Conservation (phyloP, 2,113 vertebrate genomes). For the Cinclus mexicanus region DNA sequence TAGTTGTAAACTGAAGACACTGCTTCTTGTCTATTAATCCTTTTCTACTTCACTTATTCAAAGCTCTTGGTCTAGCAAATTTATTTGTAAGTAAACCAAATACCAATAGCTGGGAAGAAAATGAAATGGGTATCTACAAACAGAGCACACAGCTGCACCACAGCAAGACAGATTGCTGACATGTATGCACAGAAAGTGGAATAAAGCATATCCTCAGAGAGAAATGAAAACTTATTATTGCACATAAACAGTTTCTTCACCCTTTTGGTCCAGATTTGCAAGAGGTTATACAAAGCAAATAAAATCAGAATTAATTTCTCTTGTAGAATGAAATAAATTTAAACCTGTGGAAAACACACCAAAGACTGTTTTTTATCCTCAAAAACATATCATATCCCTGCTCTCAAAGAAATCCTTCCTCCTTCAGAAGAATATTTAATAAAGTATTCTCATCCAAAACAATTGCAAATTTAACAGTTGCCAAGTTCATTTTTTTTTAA, state of each 20-base stretch:
- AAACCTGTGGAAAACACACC: neutral
- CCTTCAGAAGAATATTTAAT: neutral
- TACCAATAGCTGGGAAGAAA: neutral
- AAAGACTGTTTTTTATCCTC: neutral
- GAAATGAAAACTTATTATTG: neutral
- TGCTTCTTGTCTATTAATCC: neutral
- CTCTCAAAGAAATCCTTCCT: neutral
- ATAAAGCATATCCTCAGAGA: neutral
- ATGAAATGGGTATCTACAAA: neutral
- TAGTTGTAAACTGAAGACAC: neutral
- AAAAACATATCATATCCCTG: neutral
- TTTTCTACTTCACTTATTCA: neutral
- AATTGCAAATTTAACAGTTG: neutral
- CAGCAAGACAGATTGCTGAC: neutral
- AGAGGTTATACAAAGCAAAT: neutral
- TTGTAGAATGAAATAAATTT: neutral
- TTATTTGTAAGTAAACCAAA: neutral
- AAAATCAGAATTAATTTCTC: neutral
- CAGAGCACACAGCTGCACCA: neutral
- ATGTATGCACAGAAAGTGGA: neutral
- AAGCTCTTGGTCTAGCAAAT: neutral
- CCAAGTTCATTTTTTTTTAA: neutral
- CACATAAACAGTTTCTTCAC: neutral
- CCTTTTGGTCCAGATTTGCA: neutral
- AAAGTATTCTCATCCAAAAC: neutral